Conservation (phyloP, 30 jellyfish, hydroid and myxozoan species). For the Rhopilema esculentum region DNA sequence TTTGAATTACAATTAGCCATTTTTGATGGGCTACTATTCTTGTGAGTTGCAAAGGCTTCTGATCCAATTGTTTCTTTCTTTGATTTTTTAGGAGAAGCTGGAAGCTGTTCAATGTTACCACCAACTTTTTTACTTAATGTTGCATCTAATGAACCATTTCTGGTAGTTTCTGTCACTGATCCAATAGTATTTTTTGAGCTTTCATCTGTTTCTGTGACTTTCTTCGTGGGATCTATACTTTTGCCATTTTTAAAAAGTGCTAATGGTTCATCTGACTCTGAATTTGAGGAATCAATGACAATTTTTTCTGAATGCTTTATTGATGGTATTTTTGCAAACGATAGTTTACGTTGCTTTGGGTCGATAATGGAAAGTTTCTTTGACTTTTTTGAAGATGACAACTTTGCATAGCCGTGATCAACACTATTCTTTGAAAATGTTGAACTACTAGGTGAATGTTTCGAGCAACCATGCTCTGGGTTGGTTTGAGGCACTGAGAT, state of each 20-base stretch:
- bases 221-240: neutral
- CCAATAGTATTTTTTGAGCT: neutral
- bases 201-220: neutral
- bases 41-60: no score
- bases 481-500: neutral
- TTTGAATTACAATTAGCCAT: neutral
- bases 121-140: neutral
- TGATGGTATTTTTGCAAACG: constrained; percentile 50
- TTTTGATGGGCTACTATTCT: neutral
- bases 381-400: constrained; percentile 4
- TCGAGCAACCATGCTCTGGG: constrained; percentile 4
- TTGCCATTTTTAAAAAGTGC: constrained; percentile 6
- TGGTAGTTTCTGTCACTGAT: neutral
- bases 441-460: neutral
- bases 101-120: neutral
- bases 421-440: neutral
- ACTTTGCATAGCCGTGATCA: constrained; percentile 59
- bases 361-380: neutral
- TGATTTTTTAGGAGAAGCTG: neutral
- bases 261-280: constrained; percentile 85
- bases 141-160: neutral
- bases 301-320: constrained; percentile 1
- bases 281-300: constrained; percentile 19
- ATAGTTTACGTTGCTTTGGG: constrained; percentile 35
- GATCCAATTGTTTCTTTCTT: neutral